These are phyloP conservation scores for Furcifer pardalis DNA, from an alignment of 2,797 vertebrate species.

Conservation along the genomic window DNA sequence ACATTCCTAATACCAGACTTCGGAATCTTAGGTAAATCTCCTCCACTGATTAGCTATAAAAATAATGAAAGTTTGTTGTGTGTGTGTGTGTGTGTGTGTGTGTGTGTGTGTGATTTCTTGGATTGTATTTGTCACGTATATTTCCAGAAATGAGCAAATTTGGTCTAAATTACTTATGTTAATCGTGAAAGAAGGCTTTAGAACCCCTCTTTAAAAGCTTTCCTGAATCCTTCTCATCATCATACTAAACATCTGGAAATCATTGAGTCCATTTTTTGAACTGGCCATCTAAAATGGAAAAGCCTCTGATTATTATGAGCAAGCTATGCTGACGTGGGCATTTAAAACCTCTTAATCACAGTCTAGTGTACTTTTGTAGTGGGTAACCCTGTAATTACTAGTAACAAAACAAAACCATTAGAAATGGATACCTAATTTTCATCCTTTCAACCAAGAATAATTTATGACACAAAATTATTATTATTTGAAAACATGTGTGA, in stretches of 20 bases:
- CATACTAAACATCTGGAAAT: conserved; percentile 47
- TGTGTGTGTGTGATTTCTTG: neutral
- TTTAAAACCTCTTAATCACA: conserved; percentile 27
- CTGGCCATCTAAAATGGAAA: conserved; percentile 31
- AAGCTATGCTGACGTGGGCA: neutral
- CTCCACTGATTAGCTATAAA: conserved; percentile 1
- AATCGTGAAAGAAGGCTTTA: conserved; percentile 8
- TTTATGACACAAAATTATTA: too few species aligned
- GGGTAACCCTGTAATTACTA: conserved; percentile 6
- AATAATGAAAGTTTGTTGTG: neutral
- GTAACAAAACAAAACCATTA: conserved; percentile 5
- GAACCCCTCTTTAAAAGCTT: conserved; percentile 40
- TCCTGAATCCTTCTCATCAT: conserved; percentile 37
- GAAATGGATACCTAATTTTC: neutral
- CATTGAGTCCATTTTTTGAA: conserved; percentile 47
- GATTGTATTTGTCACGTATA: conserved; percentile 19
- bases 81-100: too few species aligned
- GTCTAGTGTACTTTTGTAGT: conserved; percentile 24
- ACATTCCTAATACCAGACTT: conserved; percentile 11
- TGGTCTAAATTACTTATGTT: conserved; percentile 9
- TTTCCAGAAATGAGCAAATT: conserved; percentile 20
- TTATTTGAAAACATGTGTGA: conserved; percentile 3
- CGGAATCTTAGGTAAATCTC: conserved; percentile 36
- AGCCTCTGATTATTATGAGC: conserved; percentile 38
- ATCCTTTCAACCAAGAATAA: too few species aligned